Evolutionary conservation across 2,113 vertebrate species (phyloP).

Genomic region (Montifringilla adamsi): DNA sequence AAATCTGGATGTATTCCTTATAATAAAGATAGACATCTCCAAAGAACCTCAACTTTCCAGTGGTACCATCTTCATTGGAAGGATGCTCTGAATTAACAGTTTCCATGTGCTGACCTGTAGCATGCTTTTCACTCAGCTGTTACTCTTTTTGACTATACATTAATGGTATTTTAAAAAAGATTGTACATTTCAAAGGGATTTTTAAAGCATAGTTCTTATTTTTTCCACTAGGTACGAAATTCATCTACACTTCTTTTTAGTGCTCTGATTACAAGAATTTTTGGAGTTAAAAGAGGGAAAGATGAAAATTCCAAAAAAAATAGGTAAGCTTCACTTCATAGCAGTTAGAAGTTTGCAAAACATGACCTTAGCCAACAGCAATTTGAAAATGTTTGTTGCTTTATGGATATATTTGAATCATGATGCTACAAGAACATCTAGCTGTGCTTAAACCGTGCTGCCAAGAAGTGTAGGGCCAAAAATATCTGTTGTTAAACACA

Average conservation of each 20-base stretch:
- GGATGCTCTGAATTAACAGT: neutral
- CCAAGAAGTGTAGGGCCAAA: constrained; percentile 2
- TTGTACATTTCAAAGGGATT: neutral
- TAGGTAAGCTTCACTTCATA: constrained; percentile 76
- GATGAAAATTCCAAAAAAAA: constrained; percentile 96
- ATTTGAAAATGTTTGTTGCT: constrained; percentile 18
- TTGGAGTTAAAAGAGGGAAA: constrained; percentile 94
- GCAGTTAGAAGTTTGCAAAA: constrained; percentile 13
- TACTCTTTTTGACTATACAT: neutral
- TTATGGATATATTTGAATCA: constrained; percentile 34
- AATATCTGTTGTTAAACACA: constrained; percentile 8
- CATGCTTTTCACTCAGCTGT: neutral
- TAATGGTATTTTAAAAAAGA: neutral
- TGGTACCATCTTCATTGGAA: neutral
- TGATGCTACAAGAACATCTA: constrained; percentile 22
- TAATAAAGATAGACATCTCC: neutral
- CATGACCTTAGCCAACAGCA: constrained; percentile 16
- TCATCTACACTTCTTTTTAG: constrained; percentile 97
- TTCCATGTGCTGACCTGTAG: neutral
- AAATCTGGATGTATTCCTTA: neutral
- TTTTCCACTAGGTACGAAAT: constrained; percentile 88
- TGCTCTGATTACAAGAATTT: constrained; percentile 94
- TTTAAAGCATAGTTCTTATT: neutral
- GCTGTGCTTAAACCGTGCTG: neutral
- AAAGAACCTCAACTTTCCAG: neutral